Evolutionary conservation across 2,113 vertebrate genomes (phyloP).

Genomic region (Syngnathus typhle): DNA sequence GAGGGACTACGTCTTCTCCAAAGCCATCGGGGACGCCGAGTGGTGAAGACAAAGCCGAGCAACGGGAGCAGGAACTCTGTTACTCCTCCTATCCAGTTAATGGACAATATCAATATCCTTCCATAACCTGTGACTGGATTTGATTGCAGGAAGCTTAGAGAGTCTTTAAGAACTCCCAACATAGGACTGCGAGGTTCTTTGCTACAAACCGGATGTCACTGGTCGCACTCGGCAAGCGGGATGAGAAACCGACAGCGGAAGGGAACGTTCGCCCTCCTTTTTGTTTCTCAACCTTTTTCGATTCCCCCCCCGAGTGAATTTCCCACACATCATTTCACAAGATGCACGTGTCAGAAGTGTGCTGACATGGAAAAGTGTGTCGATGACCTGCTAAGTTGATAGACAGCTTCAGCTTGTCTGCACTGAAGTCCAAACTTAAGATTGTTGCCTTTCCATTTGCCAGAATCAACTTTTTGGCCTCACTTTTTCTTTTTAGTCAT

Average conservation of each 20-base stretch:
- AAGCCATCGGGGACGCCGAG: constrained; percentile 98
- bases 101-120: constrained; percentile 72
- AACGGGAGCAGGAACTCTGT: constrained; percentile 41
- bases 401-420: constrained; percentile 48
- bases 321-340: constrained; percentile 44
- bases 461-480: constrained; percentile 34
- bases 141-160: constrained; percentile 71
- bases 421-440: constrained; percentile 42
- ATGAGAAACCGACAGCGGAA: constrained; percentile 38
- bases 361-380: constrained; percentile 29
- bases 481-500: constrained; percentile 4
- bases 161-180: constrained; percentile 74
- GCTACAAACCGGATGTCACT: constrained; percentile 25
- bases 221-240: constrained; percentile 25
- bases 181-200: constrained; percentile 55
- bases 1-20: constrained; percentile 98
- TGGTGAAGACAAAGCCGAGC: constrained; percentile 71
- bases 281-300: constrained; percentile 22
- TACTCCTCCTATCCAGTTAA: constrained; percentile 54
- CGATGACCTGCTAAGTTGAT: constrained; percentile 49
- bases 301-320: constrained; percentile 24
- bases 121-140: constrained; percentile 65
- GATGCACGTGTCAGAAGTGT: constrained; percentile 48
- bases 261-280: constrained; percentile 24
- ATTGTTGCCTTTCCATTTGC: constrained; percentile 48